Evolutionary conservation across 2,113 vertebrate genomes (phyloP), one percentile per base, ranked within the genome.

Genomic region (Atherinomorus stipes): DNA sequence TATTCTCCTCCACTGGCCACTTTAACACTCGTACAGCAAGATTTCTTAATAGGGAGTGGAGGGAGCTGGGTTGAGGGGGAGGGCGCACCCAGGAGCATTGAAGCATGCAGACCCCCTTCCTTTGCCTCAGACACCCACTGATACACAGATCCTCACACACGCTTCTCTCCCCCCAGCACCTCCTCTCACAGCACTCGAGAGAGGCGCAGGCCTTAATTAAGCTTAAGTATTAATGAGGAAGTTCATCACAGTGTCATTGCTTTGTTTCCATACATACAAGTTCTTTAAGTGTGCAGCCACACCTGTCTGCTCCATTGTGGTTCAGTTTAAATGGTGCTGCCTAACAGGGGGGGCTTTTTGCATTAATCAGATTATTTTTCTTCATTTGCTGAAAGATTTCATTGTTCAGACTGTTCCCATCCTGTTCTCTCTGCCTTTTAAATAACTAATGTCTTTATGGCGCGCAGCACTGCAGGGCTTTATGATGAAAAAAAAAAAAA

Each of bases 191-290:
- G 65, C 64, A 76, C 78, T 80, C 76, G 60, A 82, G 78, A 88
- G 84, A 89, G 80, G 80, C 64, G 4, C 64, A 85, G 45, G 79
- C 64, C 69, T 84, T 91, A 89, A 93, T 93, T 93, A 93, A 87
- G 81, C 81, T 85, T 71, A 70, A 91, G 80, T 85, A 91, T 89
- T 91, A 92, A 93, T 91, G 84, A 93, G 74, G 71, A 83, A 59
- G 69, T 89, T 88, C 82, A 84, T 61, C 78, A 64, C 64, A n/a
- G 37, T 76, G 76, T 58, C 83, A 80, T 70, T 90, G 74, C 78
- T 90, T 83, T 91, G 86, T 92, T 93, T 93, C 75, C 85, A 77
- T 85, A 88, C 90, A 91, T 83, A 89, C 74, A 79, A 78, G 79
- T 81, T 64, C 59, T 71, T 79, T 71, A 61, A 80, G 42, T 71